These are phyloP conservation scores for Colletes latitarsis DNA, from an alignment of 1,140 invertebrate genomes.

Conservation along the genomic window DNA sequence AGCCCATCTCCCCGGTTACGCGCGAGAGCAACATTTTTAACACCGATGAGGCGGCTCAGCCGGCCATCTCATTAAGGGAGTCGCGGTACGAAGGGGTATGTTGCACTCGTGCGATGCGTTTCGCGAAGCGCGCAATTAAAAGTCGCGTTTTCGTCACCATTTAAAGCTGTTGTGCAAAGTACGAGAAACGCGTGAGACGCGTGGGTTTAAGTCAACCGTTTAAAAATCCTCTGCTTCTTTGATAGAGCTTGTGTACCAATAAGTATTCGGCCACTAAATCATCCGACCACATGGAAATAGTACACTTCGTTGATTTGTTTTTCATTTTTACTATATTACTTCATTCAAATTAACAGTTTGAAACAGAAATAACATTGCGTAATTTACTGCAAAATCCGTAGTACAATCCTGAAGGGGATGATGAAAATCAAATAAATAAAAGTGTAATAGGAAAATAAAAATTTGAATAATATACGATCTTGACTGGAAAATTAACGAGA, in stretches of 20 bases:
- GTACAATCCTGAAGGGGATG: too few species aligned
- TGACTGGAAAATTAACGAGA: constrained; percentile 37
- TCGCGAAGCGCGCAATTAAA: constrained; percentile 48
- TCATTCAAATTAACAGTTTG: too few species aligned
- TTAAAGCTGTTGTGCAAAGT: constrained; percentile 22
- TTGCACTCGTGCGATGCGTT: constrained; percentile 24
- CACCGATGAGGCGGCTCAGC: constrained; percentile 50
- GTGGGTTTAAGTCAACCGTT: constrained; percentile 33
- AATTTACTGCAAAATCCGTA: too few species aligned
- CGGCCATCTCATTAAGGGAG: constrained; percentile 58
- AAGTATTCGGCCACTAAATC: too few species aligned
- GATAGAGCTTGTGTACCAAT: background rate
- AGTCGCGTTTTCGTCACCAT: constrained; percentile 38
- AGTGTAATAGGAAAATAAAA: constrained; percentile 35
- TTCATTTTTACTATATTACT: too few species aligned
- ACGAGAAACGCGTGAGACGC: background rate
- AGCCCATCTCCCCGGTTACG: constrained; percentile 31
- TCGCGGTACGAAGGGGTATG: constrained; percentile 6
- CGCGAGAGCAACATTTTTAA: constrained; percentile 58
- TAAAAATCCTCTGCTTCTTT: background rate
- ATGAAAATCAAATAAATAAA: too few species aligned
- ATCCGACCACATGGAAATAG: too few species aligned
- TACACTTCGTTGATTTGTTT: too few species aligned
- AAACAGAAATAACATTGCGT: too few species aligned
- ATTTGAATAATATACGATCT: constrained; percentile 62